Evolutionary conservation across 2,888 invertebrate genomes (phyloP).

Genomic region (Zaprionus obscuricornis): DNA sequence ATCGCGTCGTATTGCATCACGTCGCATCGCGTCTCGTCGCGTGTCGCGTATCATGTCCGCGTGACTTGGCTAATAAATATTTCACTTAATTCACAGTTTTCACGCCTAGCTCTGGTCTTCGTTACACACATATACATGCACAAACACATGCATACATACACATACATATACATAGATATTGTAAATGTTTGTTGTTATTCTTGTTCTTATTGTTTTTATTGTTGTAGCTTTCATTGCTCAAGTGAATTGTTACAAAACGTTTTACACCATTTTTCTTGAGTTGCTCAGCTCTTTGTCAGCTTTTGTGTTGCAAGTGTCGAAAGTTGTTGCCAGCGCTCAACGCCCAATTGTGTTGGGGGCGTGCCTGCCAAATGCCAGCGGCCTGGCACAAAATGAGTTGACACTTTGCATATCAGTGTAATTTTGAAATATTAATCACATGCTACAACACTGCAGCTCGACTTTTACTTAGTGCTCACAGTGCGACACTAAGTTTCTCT

Average conservation of each 20-base stretch:
- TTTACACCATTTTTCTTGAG: conserved; percentile 63
- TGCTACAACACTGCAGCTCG: conserved; percentile 58
- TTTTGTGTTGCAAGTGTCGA: conserved; percentile 56
- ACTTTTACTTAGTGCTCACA: conserved; percentile 13
- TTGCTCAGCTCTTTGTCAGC: conserved; percentile 56
- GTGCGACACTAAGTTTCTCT: background rate
- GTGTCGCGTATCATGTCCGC: conserved; percentile 62
- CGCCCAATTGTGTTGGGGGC: conserved; percentile 17
- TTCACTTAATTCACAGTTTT: conserved; percentile 77
- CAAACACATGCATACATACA: conserved; percentile 14
- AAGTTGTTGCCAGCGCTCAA: conserved; percentile 33
- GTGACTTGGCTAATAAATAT: conserved; percentile 78
- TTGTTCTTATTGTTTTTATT: background rate
- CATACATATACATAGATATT: conserved; percentile 20
- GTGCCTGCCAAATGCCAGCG: conserved; percentile 38
- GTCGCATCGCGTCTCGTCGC: too few relatives aligned
- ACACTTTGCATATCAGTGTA: conserved; percentile 77
- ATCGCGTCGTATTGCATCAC: too few relatives aligned
- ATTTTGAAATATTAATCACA: conserved; percentile 78
- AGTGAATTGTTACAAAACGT: conserved; percentile 77
- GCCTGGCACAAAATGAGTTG: conserved; percentile 69
- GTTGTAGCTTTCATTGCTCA: conserved; percentile 2
- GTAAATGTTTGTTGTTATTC: conserved; percentile 12
- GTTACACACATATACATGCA: background rate
- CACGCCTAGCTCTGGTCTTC: conserved; percentile 56